A percentile compares a stretch with the other conserved stretches of the same genome.
Conservation (phyloP, 1,140 invertebrate species). For the Copidosoma floridanum region DNA sequence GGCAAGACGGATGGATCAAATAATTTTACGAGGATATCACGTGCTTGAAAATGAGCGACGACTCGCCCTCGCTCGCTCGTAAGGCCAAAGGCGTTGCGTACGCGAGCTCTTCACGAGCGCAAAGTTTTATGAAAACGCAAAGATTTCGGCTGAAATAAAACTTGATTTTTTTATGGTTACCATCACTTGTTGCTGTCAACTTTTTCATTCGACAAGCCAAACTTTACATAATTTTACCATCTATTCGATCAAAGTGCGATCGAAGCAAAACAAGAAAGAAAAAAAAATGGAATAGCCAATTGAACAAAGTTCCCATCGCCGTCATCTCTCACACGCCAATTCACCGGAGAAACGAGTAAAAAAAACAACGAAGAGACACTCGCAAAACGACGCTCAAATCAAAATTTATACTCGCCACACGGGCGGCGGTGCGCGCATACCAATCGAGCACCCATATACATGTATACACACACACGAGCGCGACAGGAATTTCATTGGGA, state of each 20-base stretch:
- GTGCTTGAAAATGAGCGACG: constrained; percentile 4
- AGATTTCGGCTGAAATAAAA: not conserved
- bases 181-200: too few species aligned
- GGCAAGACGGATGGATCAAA: constrained; percentile 10
- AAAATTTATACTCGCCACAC: constrained; percentile 9
- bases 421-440: too few species aligned
- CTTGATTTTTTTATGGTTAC: not conserved
- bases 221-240: too few species aligned
- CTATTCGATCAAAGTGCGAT: too few species aligned
- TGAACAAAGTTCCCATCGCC: too few species aligned
- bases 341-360: not conserved
- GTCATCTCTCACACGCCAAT: too few species aligned
- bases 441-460: too few species aligned
- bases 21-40: constrained; percentile 20
- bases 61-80: not conserved
- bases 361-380: not conserved
- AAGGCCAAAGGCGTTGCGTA: not conserved
- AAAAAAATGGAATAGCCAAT: too few species aligned
- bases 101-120: not conserved
- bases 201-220: too few species aligned
- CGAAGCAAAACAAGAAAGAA: too few species aligned
- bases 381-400: not conserved
- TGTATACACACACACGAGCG: too few species aligned
- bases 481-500: not conserved
- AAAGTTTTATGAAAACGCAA: constrained; percentile 12